These are phyloP conservation scores for Cinara cedri DNA, from an alignment of 2,888 invertebrate genomes.

Conservation along the genomic window DNA sequence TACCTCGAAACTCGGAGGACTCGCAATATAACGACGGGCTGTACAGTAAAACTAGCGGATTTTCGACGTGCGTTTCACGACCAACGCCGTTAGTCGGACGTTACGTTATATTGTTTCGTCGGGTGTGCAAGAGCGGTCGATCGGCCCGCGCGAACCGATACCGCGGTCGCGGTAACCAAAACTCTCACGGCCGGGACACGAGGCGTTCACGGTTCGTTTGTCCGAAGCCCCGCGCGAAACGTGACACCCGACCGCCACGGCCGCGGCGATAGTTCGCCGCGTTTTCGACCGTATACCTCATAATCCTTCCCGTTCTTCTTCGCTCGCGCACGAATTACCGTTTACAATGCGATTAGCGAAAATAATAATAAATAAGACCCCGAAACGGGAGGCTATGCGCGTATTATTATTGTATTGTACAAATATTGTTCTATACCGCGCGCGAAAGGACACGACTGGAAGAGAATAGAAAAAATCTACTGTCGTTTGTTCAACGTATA, in stretches of 20 bases:
- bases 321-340: constrained; percentile 45
- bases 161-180: background rate
- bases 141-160: background rate
- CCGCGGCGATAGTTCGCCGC: background rate
- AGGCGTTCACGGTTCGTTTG: constrained; percentile 9
- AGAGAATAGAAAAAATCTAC: too few relatives aligned
- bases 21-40: too few relatives aligned
- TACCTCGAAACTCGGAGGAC: too few relatives aligned
- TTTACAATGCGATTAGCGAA: constrained; percentile 50
- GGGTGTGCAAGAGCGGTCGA: too few relatives aligned
- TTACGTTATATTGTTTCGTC: background rate
- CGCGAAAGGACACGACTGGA: too few relatives aligned
- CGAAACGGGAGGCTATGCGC: too few relatives aligned
- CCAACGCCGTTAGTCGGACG: background rate
- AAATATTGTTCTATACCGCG: too few relatives aligned
- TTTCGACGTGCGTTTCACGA: too few relatives aligned
- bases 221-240: constrained; percentile 31
- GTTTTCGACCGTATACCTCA: background rate
- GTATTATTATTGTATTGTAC: too few relatives aligned
- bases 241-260: constrained; percentile 45
- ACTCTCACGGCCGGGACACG: background rate
- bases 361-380: constrained; percentile 16
- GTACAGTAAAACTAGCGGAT: too few relatives aligned
- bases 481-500: constrained; percentile 9
- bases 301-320: constrained; percentile 7